Evolutionary conservation across 2,888 invertebrate species (phyloP).

Genomic region (Phrixothrix hirtus): DNA sequence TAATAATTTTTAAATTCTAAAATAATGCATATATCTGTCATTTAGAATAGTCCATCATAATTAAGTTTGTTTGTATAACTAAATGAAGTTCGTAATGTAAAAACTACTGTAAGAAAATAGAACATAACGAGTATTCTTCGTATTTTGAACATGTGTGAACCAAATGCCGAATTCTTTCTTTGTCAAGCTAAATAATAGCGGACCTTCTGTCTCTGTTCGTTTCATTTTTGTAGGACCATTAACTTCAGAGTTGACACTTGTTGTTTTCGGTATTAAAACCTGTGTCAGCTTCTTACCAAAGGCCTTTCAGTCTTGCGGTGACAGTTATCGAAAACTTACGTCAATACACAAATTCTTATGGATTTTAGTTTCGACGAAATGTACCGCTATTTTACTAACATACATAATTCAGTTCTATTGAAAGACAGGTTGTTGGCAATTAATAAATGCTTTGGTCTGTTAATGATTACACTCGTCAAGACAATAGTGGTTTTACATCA

Average conservation of each 20-base stretch:
- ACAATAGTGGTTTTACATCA: conserved; percentile 18
- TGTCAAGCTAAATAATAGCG: conserved; percentile 21
- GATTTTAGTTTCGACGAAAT: too few relatives aligned
- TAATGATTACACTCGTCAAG: conserved; percentile 21
- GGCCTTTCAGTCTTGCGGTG: conserved; percentile 8
- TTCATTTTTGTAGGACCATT: conserved; percentile 48
- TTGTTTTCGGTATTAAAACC: conserved; percentile 46
- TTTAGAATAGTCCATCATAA: conserved; percentile 36
- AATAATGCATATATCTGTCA: conserved; percentile 39
- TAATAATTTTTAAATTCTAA: background rate
- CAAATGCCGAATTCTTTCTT: conserved; percentile 39
- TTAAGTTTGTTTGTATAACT: conserved; percentile 44
- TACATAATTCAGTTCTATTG: conserved; percentile 5
- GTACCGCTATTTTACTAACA: background rate
- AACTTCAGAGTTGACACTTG: conserved; percentile 50
- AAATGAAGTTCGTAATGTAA: conserved; percentile 44
- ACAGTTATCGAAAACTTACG: conserved; percentile 4
- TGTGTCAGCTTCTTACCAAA: conserved; percentile 28
- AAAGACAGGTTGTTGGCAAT: conserved; percentile 26
- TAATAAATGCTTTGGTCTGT: conserved; percentile 17
- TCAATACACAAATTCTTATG: conserved; percentile 2
- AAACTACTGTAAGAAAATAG: conserved; percentile 41
- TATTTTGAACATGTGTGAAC: conserved; percentile 44
- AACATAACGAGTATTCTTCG: conserved; percentile 43
- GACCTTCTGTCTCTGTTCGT: conserved; percentile 35